Conservation (phyloP, 2,113 vertebrate species). For the Anseranas semipalmata region DNA sequence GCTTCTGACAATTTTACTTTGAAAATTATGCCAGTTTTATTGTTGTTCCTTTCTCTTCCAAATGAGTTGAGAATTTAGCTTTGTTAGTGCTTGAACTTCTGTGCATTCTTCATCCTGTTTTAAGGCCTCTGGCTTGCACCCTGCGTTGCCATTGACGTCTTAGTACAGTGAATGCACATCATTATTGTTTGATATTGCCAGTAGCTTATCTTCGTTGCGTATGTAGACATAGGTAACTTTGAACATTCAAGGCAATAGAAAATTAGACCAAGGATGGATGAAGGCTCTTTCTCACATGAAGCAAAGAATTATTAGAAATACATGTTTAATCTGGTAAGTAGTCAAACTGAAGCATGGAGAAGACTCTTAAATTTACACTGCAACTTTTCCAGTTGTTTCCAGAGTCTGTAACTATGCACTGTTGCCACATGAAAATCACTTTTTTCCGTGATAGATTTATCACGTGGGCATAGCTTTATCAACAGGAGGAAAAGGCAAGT, state of each 20-base stretch:
- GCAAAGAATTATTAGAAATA: background rate
- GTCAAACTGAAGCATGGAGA: background rate
- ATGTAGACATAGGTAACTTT: background rate
- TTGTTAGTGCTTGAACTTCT: background rate
- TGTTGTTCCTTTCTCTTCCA: background rate
- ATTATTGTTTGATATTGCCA: background rate
- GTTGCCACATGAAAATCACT: background rate
- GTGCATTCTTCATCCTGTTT: background rate
- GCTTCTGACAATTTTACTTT: conserved; percentile 10
- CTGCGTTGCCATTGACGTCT: background rate
- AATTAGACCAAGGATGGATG: background rate
- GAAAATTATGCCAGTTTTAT: background rate
- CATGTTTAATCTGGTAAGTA: background rate
- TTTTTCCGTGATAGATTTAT: background rate
- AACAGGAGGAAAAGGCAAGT: background rate
- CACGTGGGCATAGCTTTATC: background rate
- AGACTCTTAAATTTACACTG: background rate
- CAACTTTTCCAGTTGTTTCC: background rate
- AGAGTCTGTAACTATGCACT: background rate
- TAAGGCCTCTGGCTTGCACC: background rate
- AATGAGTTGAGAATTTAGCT: background rate
- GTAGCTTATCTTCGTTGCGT: background rate
- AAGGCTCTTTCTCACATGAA: background rate
- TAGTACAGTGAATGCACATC: background rate
- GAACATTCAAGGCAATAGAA: background rate